phyloP scores from a whole-genome alignment of 2,888 invertebrate species.

The Cryptocephalus primarius region DNA sequence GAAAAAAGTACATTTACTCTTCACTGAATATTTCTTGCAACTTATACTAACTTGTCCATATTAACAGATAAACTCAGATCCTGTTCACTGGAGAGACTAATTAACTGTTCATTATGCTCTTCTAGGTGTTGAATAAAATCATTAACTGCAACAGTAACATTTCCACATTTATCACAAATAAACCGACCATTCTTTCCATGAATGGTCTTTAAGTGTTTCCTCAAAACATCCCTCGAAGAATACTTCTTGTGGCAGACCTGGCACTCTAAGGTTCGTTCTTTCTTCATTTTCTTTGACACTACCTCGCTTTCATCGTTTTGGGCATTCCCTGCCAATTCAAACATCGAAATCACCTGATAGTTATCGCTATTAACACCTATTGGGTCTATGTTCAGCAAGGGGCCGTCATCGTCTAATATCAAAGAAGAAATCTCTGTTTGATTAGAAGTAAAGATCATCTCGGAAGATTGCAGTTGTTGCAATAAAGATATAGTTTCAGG shows the following conservation, averaged over 20 bases:
- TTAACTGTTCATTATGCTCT: too few species aligned
- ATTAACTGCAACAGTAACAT: background rate
- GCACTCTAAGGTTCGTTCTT: constrained; percentile 21
- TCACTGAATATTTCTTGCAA: too few species aligned
- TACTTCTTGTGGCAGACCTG: constrained; percentile 30
- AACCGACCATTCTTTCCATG: constrained; percentile 39
- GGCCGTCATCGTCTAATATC: background rate
- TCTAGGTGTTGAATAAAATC: background rate
- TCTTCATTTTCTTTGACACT: too few species aligned
- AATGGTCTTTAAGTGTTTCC: constrained; percentile 30
- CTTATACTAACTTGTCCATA: too few species aligned
- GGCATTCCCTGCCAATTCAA: background rate
- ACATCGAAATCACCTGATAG: too few species aligned
- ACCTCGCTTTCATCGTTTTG: constrained; percentile 4
- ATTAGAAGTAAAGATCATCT: background rate
- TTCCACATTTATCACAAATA: background rate
- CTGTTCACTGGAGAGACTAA: background rate
- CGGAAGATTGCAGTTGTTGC: background rate
- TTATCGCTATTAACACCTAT: background rate
- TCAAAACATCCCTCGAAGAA: constrained; percentile 27
- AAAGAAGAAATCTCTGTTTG: background rate
- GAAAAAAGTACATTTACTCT: too few species aligned
- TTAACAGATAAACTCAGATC: background rate
- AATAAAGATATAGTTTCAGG: background rate
- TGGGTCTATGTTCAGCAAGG: background rate